Evolutionary conservation across 2,797 vertebrate species (phyloP).

Genomic region (Gallinago solitaria): DNA sequence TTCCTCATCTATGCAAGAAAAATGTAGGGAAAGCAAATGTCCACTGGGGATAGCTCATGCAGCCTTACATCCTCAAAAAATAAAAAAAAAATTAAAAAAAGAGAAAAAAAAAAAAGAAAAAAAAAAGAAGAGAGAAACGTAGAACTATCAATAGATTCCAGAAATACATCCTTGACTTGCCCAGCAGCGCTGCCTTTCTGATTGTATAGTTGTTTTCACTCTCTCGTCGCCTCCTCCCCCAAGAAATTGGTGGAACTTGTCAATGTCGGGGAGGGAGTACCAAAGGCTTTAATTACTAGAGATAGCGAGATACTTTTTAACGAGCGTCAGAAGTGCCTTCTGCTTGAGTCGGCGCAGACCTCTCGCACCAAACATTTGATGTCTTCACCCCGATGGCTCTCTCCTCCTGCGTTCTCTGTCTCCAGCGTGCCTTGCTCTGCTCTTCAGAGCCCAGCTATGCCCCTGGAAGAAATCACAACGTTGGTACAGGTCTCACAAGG

Average conservation of each 20-base stretch:
- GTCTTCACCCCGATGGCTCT: background rate
- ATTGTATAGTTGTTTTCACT: constrained; percentile 18
- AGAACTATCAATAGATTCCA: constrained; percentile 3
- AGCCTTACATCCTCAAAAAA: background rate
- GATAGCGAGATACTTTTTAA: background rate
- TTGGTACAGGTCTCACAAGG: constrained; percentile 69
- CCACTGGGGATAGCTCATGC: background rate
- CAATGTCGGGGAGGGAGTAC: background rate
- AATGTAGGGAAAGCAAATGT: constrained; percentile 39
- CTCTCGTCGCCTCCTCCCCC: background rate
- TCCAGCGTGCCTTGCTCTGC: constrained; percentile 44
- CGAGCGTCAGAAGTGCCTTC: background rate
- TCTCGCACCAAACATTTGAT: constrained; percentile 12
- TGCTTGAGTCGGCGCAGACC: background rate
- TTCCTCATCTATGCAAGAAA: constrained; percentile 72
- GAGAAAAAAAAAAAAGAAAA: background rate
- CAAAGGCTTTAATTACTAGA: constrained; percentile 36
- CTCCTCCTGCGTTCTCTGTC: background rate
- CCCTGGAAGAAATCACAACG: constrained; percentile 46
- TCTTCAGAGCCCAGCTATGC: constrained; percentile 2
- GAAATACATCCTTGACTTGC: constrained; percentile 33
- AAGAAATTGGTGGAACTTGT: background rate
- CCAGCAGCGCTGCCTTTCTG: constrained; percentile 33
- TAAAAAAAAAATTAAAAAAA: background rate
- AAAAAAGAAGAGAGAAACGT: background rate